A percentile compares a stretch with the other conserved stretches of the same genome.
Conservation (phyloP, 2,113 vertebrate species). For the Perca fluviatilis region DNA sequence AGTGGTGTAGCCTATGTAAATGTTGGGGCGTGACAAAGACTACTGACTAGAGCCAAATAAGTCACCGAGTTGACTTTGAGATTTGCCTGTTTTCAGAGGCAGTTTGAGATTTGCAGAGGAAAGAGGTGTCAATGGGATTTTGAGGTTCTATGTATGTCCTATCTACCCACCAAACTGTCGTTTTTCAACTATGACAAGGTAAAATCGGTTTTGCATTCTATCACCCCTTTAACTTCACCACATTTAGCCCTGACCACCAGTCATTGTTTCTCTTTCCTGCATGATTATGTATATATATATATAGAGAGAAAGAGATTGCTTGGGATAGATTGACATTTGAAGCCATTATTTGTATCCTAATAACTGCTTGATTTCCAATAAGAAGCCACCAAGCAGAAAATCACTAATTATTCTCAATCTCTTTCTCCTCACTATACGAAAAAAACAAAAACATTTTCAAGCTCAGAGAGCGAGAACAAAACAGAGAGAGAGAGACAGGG, state of each 20-base stretch:
- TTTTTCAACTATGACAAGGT: too few relatives aligned
- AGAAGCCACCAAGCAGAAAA: conserved; percentile 60
- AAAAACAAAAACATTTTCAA: conserved; percentile 28
- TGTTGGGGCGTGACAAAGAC: too few relatives aligned
- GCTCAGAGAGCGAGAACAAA: conserved; percentile 21
- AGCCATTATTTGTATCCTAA: conserved; percentile 40
- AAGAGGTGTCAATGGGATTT: too few relatives aligned
- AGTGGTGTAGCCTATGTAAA: too few relatives aligned
- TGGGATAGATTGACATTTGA: conserved; percentile 37
- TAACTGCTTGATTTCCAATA: conserved; percentile 45
- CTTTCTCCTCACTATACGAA: conserved; percentile 4
- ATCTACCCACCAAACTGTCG: too few relatives aligned
- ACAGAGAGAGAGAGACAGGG: not conserved
- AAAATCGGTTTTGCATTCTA: too few relatives aligned
- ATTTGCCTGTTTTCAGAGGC: too few relatives aligned
- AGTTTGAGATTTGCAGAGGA: too few relatives aligned
- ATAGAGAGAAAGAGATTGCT: not conserved
- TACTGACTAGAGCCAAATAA: too few relatives aligned
- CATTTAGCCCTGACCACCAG: not conserved
- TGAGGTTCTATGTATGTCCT: too few relatives aligned
- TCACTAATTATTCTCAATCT: conserved; percentile 34
- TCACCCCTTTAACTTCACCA: not conserved
- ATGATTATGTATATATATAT: not conserved
- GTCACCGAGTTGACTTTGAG: too few relatives aligned
- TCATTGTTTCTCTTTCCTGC: not conserved